Evolutionary conservation across 2,797 vertebrate genomes (phyloP), one percentile per base, ranked within the genome.

Genomic region (Meda fulgida): DNA sequence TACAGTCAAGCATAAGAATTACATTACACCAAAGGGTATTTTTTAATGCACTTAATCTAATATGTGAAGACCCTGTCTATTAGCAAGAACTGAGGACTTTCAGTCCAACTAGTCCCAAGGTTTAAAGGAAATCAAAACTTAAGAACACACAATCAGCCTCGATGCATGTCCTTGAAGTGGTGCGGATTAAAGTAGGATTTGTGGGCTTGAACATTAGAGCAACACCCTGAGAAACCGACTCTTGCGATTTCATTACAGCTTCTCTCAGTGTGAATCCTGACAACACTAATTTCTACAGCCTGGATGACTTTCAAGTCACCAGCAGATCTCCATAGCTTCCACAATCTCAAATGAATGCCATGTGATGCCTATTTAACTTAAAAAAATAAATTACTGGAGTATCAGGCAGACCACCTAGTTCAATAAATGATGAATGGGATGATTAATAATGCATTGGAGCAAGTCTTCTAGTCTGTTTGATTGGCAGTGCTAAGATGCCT

Each of bases 361-460:
- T 53, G 66, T 65, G 67, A 84, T 67, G 65, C 36, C 80, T 67
- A 31, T 80, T 83, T 69, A 84, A 53, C 81, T 75, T 86, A 29
- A 40, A 89, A 86, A 89, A 83, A 85, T 78, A 73, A 53, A 75
- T 70, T 1, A 89, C 89, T 81, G 83, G 31, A 88, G 85, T 87
- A 89, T 90, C 88, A 89, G 89, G 87, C 80, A 18, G 65, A 80
- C 84, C 80, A 77, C 83, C 86, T 85, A 86, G 65, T 89, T 84
- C 51, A 38, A 84, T 81, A 85, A 51, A 86, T 83, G 67, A 87
- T 82, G 65, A 85, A 84, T 84, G 70, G 60, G 72, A 86, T 71
- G 81, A 90, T 90, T 86, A 87, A 88, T 88, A 90, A 90, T 88
- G 88, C 75, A 77, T 80, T 51, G 78, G 26, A 88, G 70, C 85